These are phyloP conservation scores for Ivindomyrus marchei DNA, from an alignment of 2,113 vertebrate species.

Conservation along the genomic window DNA sequence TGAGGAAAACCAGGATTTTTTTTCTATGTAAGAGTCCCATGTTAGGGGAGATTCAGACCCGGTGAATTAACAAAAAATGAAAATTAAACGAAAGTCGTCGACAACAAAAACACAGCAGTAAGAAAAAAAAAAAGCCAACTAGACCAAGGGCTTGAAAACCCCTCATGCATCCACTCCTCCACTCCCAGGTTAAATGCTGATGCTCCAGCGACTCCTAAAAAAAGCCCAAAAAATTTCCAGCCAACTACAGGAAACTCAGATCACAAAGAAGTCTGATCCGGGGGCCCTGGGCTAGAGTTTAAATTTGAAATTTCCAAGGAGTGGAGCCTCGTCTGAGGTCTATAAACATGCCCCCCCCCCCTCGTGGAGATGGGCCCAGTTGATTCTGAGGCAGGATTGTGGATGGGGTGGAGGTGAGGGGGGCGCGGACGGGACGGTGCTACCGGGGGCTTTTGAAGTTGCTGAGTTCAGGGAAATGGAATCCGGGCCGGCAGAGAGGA, in stretches of 20 bases:
- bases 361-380: constrained; percentile 16
- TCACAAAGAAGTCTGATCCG: neutral
- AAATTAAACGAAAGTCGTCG: neutral
- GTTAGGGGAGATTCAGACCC: neutral
- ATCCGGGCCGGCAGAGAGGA: constrained; percentile 14
- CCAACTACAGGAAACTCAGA: neutral
- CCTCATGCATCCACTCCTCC: neutral
- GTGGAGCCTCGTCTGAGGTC: neutral
- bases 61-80: neutral
- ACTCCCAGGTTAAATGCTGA: neutral
- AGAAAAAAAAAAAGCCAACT: neutral
- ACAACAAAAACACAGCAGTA: neutral
- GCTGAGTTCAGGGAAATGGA: constrained; percentile 37
- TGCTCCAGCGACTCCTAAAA: neutral
- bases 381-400: constrained; percentile 21
- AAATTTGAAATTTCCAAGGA: neutral
- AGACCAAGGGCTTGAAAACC: neutral
- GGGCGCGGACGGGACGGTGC: constrained; percentile 29
- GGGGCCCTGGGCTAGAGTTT: neutral
- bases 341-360: constrained; percentile 17
- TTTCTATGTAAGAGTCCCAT: too few relatives aligned
- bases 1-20: too few relatives aligned
- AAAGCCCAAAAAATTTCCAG: neutral
- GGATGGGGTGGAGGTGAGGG: constrained; percentile 8
- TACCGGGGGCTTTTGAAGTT: constrained; percentile 37